These are phyloP conservation scores for Catalaphyllia jardinei DNA, from an alignment of 64 coral and sea anemone genomes.

Conservation along the genomic window DNA sequence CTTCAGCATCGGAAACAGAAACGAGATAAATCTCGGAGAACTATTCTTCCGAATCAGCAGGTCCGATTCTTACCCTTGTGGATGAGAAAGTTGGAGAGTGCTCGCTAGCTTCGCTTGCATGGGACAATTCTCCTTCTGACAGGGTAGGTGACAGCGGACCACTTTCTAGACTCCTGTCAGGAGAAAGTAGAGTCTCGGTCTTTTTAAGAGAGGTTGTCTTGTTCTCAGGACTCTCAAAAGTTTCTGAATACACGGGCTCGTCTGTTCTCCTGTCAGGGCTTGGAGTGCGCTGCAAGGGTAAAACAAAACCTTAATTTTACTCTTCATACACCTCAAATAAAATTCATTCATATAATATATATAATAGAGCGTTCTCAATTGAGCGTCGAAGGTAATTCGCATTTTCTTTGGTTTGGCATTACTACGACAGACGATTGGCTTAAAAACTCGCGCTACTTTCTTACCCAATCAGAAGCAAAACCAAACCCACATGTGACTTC, in stretches of 20 bases:
- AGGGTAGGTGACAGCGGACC: conserved; percentile 38
- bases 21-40: not conserved
- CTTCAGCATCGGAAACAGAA: not conserved
- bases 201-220: conserved; percentile 35
- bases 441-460: too few relatives aligned
- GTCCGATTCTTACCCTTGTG: not conserved
- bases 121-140: conserved; percentile 45
- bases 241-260: conserved; percentile 45
- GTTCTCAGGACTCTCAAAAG: conserved; percentile 54
- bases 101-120: conserved; percentile 2
- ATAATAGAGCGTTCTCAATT: too few relatives aligned
- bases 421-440: too few relatives aligned
- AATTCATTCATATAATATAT: too few relatives aligned
- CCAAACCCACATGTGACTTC: too few relatives aligned
- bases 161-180: conserved; percentile 13
- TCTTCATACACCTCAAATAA: too few relatives aligned
- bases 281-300: conserved; percentile 39
- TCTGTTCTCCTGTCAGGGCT: conserved; percentile 51
- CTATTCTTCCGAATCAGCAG: not conserved
- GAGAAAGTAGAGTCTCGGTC: conserved; percentile 13
- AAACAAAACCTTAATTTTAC: not conserved
- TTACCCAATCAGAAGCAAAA: too few relatives aligned
- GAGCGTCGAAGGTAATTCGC: too few relatives aligned
- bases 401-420: too few relatives aligned
- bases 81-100: conserved; percentile 17